Base-by-base conservation (phyloP, 2,888 invertebrate genomes). In the Schrankia costaestrigalis region DNA sequence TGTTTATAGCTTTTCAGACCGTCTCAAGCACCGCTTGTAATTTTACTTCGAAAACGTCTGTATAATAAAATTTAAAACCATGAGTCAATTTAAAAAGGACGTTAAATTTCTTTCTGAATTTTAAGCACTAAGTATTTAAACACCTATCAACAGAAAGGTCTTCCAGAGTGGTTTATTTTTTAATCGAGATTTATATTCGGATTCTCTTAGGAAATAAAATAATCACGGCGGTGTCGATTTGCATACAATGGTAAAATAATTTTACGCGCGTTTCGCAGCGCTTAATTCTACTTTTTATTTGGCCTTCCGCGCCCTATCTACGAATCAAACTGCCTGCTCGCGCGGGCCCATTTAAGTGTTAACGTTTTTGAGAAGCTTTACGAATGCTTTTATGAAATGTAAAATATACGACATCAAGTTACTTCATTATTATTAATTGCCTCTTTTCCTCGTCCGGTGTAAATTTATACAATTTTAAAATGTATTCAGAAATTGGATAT, bases 191-290 rank as follows among this genome's bases (percentile, higher is more conserved):
- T 86, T 86, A 87, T 86, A 82, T 75, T 77, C 78, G 67, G 71
- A 67, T 70, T 66, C 73, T 85, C 82, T 82, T 85, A 86, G 84
- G 82, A 86, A 87, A 87, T 87, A 87, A 87, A 87, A 87, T 87
- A 86, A 87, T 87, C 86, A 87, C 85, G 66, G 76, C 78, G 64
- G 72, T 74, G 70, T 75, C 60, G 77, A 87, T 87, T 87, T 87
- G 87, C 87, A 87, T 87, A 87, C 87, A 87, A 87, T 87, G 87
- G 87, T 83, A 86, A 87, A 86, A 87, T 87, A 87, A 87, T 87
- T 87, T 87, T 87, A 87, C 87, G 87, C 87, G 87, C 82, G 85
- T 86, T 85, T 84, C 82, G 81, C 78, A 79, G 83, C 81, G 84
- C 72, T 87, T 85, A 83, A 84, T 84, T 86, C 74, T 85, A 80